Conservation (phyloP, 1,140 invertebrate species). For the Antheraea mylitta region DNA sequence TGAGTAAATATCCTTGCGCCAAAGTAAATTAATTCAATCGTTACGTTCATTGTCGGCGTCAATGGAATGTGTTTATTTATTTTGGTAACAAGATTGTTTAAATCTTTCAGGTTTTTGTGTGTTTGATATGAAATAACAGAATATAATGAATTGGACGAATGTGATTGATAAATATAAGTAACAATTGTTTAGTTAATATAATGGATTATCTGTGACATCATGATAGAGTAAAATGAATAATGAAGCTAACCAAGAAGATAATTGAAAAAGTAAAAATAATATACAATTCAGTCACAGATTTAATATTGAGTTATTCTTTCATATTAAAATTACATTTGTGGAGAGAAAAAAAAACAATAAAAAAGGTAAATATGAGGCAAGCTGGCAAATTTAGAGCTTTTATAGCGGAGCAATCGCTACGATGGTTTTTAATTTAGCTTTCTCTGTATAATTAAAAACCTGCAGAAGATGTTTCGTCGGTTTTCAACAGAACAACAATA, state of each 20-base stretch:
- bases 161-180: too few species aligned
- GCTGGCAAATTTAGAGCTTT: slow-evolving; percentile 37
- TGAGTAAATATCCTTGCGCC: background rate
- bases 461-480: slow-evolving; percentile 34
- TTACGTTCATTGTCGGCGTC: slow-evolving; percentile 1
- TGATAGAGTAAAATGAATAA: background rate
- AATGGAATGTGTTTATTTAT: slow-evolving; percentile 1
- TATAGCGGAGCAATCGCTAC: slow-evolving; percentile 46
- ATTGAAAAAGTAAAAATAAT: too few species aligned
- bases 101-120: background rate
- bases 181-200: background rate
- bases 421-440: slow-evolving; percentile 66
- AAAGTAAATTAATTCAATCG: slow-evolving; percentile 1
- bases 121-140: background rate
- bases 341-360: slow-evolving; percentile 13
- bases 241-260: too few species aligned
- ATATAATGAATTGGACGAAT: background rate
- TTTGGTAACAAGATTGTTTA: background rate
- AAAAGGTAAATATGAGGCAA: slow-evolving; percentile 46
- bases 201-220: background rate
- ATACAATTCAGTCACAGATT: background rate
- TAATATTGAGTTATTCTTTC: background rate
- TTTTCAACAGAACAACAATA: slow-evolving; percentile 41
- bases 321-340: background rate
- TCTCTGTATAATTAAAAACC: slow-evolving; percentile 62